These are phyloP conservation scores for Actinopyga echinites DNA, from an alignment of 53 echinoderm and acorn worm species.

Conservation along the genomic window DNA sequence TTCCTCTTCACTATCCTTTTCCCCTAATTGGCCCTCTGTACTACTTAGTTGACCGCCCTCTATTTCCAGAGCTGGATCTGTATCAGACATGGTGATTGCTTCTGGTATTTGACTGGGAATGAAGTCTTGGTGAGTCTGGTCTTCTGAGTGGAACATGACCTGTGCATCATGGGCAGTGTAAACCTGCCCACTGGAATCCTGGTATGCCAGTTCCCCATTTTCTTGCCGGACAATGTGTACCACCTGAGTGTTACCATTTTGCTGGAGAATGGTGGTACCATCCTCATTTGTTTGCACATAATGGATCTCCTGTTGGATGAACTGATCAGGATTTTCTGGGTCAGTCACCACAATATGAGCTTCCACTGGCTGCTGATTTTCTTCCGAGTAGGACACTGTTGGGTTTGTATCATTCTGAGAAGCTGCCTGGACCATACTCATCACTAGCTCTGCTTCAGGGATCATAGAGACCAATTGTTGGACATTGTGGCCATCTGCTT, in stretches of 20 bases:
- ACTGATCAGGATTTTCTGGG: slow-evolving; percentile 18
- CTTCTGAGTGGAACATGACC: slow-evolving; percentile 8
- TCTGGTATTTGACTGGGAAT: slow-evolving; percentile 17
- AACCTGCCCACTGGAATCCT: slow-evolving; percentile 19
- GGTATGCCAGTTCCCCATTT: slow-evolving; percentile 38
- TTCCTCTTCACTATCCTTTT: neutral
- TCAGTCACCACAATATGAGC: slow-evolving; percentile 24
- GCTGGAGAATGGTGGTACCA: neutral
- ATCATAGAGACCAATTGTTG: slow-evolving; percentile 51
- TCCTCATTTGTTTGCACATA: slow-evolving; percentile 13
- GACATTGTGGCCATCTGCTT: slow-evolving; percentile 6
- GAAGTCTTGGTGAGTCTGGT: neutral
- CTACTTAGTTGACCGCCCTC: neutral
- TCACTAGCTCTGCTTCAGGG: slow-evolving; percentile 53
- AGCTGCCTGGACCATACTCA: slow-evolving; percentile 58
- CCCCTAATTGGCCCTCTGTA: neutral
- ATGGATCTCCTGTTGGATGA: slow-evolving; percentile 20
- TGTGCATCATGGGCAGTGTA: slow-evolving; percentile 18
- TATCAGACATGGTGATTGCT: slow-evolving; percentile 8
- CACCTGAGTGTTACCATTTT: slow-evolving; percentile 20
- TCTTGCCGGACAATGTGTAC: slow-evolving; percentile 22
- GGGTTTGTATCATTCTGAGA: slow-evolving; percentile 6
- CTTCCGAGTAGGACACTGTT: neutral
- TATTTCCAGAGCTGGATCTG: neutral
- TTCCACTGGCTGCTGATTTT: slow-evolving; percentile 1